Evolutionary conservation across 1,140 invertebrate species (phyloP).

Genomic region (Gryllus bimaculatus): DNA sequence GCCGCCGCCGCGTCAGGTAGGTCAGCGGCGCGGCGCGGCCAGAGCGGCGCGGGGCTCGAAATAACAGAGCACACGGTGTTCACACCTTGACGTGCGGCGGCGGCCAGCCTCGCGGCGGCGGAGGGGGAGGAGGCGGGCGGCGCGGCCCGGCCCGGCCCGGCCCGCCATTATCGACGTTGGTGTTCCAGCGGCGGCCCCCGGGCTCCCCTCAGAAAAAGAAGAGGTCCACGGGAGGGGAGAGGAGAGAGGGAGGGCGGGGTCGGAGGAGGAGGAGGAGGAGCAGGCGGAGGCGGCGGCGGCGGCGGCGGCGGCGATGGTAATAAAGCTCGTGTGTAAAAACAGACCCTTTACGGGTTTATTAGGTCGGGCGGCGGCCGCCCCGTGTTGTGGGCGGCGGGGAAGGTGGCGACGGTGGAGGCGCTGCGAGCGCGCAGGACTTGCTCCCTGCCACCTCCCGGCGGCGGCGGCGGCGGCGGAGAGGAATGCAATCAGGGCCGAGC

Average conservation of each 20-base stretch:
- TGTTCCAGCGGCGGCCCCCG: neutral
- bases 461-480: too few species aligned
- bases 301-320: neutral
- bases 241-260: too few species aligned
- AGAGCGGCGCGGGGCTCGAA: neutral
- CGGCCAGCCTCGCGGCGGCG: too few species aligned
- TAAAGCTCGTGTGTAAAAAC: neutral
- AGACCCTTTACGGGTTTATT: slow-evolving; percentile 1
- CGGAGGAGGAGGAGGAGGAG: too few species aligned
- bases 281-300: neutral
- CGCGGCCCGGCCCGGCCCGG: too few species aligned
- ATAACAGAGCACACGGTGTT: neutral
- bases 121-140: too few species aligned
- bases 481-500: too few species aligned
- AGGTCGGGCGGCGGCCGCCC: neutral
- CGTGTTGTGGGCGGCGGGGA: too few species aligned
- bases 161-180: slow-evolving; percentile 2
- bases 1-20: too few species aligned
- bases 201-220: neutral
- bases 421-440: neutral
- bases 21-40: too few species aligned
- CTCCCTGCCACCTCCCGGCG: neutral
- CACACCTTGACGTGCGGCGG: neutral
- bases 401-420: too few species aligned
- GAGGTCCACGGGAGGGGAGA: neutral